phyloP scores from a whole-genome alignment of 2,113 vertebrate genomes.

The Carlito syrichta region DNA sequence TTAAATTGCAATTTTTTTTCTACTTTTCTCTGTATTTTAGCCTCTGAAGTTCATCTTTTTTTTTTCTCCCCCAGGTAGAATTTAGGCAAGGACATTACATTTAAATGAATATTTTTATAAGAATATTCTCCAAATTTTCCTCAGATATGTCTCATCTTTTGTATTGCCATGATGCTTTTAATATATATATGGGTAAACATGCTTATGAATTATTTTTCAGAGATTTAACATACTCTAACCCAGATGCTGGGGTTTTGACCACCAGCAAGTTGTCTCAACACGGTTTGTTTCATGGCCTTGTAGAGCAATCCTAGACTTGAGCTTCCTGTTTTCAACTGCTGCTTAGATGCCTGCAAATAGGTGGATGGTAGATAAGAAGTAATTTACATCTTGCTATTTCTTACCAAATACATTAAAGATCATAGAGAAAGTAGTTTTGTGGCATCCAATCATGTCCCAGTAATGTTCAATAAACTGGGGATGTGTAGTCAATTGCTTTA shows the following conservation, averaged over 20 bases:
- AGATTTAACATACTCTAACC: not conserved
- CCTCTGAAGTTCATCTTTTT: not conserved
- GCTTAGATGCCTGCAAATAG: not conserved
- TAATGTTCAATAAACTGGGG: slow-evolving; percentile 2
- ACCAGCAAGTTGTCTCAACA: not conserved
- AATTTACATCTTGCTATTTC: not conserved
- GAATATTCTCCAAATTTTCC: not conserved
- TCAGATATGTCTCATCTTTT: not conserved
- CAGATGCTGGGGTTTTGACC: not conserved
- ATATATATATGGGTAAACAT: not conserved
- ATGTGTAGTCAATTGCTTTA: not conserved
- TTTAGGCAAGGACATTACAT: not conserved
- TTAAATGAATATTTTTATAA: slow-evolving; percentile 12
- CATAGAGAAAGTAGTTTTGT: slow-evolving; percentile 1
- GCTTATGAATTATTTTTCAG: not conserved
- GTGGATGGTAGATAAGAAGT: not conserved
- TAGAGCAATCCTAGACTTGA: not conserved
- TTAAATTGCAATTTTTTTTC: not conserved
- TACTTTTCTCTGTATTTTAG: not conserved
- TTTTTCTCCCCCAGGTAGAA: not conserved
- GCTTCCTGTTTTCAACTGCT: not conserved
- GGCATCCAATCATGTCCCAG: not conserved
- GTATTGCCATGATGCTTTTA: not conserved
- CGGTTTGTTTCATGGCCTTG: not conserved
- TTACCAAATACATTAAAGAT: not conserved